phyloP scores from a whole-genome alignment of 2,888 invertebrate species.

The Troglohyphantes excavatus region DNA sequence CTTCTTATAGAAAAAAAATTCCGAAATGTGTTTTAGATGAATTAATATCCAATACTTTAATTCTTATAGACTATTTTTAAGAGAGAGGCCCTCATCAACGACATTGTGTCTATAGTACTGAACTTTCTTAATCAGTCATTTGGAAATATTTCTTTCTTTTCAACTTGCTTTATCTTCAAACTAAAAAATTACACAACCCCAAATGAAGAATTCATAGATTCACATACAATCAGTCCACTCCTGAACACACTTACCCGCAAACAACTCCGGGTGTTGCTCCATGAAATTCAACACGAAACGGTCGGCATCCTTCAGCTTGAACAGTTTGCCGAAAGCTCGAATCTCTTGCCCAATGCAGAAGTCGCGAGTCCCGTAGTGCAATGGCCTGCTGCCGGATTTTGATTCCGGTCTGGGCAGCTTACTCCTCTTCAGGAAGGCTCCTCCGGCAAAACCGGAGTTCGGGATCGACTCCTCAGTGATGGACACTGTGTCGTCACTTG shows the following conservation, averaged over 20 bases:
- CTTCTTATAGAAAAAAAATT: too few species aligned
- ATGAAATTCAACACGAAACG: slow-evolving; percentile 90
- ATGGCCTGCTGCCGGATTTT: slow-evolving; percentile 87
- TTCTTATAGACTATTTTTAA: too few species aligned
- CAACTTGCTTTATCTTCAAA: too few species aligned
- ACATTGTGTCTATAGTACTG: too few species aligned
- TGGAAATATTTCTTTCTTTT: too few species aligned
- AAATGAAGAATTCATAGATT: too few species aligned
- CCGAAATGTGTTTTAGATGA: too few species aligned
- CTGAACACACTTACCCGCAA: slow-evolving; percentile 81
- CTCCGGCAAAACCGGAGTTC: slow-evolving; percentile 90
- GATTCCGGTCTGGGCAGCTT: slow-evolving; percentile 88
- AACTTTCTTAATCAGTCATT: too few species aligned
- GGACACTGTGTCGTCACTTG: slow-evolving; percentile 89
- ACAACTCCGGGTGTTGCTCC: slow-evolving; percentile 82
- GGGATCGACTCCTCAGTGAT: slow-evolving; percentile 88
- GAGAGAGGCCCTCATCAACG: too few species aligned
- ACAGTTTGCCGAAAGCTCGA: slow-evolving; percentile 89
- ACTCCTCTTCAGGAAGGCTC: slow-evolving; percentile 88
- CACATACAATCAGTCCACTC: background rate
- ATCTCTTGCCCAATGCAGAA: slow-evolving; percentile 90
- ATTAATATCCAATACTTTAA: too few species aligned
- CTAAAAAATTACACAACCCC: too few species aligned
- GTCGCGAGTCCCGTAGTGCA: slow-evolving; percentile 90
- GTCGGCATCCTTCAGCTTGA: slow-evolving; percentile 91